Percentiles rank a stretch among this genome's conserved stretches.
phyloP scores from a whole-genome alignment of 1,140 invertebrate genomes.

The Phymastichus coffea region DNA sequence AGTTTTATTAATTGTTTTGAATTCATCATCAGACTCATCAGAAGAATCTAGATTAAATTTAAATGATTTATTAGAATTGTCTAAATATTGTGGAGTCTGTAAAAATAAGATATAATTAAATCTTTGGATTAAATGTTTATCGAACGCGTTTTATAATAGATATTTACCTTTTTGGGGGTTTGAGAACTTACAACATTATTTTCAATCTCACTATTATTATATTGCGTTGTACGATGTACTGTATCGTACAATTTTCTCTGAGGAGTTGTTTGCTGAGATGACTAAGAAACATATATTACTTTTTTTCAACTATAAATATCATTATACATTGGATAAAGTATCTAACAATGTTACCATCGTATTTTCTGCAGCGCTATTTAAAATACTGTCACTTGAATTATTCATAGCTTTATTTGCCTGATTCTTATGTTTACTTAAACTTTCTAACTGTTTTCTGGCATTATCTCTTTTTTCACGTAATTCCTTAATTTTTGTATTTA shows the following conservation, averaged over 20 bases:
- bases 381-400: too few species aligned
- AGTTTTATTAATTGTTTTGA: background rate
- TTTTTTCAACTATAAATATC: too few species aligned
- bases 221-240: background rate
- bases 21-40: constrained; percentile 17
- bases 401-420: too few species aligned
- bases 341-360: too few species aligned
- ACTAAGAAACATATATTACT: too few species aligned
- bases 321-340: too few species aligned
- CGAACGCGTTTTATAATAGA: too few species aligned
- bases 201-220: background rate
- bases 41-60: constrained; percentile 4
- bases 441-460: constrained; percentile 8
- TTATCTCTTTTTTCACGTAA: constrained; percentile 4
- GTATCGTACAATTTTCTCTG: background rate
- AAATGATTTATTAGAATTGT: background rate
- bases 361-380: too few species aligned
- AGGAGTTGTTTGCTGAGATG: background rate
- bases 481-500: background rate
- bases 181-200: background rate
- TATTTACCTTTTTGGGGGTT: background rate
- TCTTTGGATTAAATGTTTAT: too few species aligned
- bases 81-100: too few species aligned
- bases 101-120: background rate
- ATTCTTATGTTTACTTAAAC: background rate